phyloP scores from a whole-genome alignment of 2,797 vertebrate species.

The Xyrichtys novacula region DNA sequence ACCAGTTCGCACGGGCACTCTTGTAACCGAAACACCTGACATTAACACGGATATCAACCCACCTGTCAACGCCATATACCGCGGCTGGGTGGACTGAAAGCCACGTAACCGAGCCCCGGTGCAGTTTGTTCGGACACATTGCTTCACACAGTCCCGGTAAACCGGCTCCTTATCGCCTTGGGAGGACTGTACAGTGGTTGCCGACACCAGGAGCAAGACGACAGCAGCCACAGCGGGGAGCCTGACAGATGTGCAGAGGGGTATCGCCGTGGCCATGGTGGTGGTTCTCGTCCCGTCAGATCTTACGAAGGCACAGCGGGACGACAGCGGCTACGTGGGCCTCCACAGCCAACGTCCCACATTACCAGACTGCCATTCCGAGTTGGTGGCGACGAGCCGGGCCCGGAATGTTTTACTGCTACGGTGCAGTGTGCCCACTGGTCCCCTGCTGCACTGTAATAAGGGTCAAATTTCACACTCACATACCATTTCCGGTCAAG shows the following conservation, averaged over 20 bases:
- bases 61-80: conserved; percentile 97
- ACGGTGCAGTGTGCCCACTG: background rate
- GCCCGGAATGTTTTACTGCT: conserved; percentile 1
- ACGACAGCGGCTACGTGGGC: conserved; percentile 40
- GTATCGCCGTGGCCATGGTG: conserved; percentile 78
- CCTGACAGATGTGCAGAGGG: conserved; percentile 76
- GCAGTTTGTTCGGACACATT: conserved; percentile 93
- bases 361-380: conserved; percentile 53
- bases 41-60: conserved; percentile 44
- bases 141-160: conserved; percentile 93
- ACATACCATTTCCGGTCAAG: conserved; percentile 16
- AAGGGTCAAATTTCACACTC: conserved; percentile 11
- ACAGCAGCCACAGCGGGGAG: conserved; percentile 72
- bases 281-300: conserved; percentile 64
- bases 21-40: conserved; percentile 2
- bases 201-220: conserved; percentile 68
- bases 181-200: conserved; percentile 78
- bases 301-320: conserved; percentile 73
- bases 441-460: background rate
- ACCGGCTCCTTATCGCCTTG: conserved; percentile 96
- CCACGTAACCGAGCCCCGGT: conserved; percentile 89
- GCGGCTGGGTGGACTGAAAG: conserved; percentile 92
- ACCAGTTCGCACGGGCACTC: too few species aligned
- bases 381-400: conserved; percentile 4
- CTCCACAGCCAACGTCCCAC: conserved; percentile 38